Evolutionary conservation across 1,140 invertebrate genomes (phyloP).

Genomic region (Drosophila subobscura): DNA sequence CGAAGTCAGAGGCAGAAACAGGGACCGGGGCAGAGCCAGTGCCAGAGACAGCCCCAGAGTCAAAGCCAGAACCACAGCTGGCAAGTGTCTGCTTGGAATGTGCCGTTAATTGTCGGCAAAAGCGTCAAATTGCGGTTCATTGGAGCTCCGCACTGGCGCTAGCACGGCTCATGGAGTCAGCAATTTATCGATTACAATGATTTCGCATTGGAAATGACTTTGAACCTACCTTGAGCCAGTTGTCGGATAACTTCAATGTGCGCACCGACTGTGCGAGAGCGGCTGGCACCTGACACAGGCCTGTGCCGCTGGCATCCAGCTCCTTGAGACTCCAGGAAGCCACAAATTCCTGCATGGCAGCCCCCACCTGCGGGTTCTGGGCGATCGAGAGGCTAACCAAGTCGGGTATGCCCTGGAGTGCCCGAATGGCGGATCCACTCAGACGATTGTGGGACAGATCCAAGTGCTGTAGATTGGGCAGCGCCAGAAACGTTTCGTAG

Average conservation of each 20-base stretch:
- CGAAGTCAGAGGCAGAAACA: not conserved
- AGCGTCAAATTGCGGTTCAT: conserved; percentile 76
- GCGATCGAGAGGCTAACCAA: conserved; percentile 90
- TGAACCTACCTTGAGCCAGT: conserved; percentile 84
- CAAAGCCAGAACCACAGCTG: conserved; percentile 43
- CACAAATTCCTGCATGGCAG: conserved; percentile 79
- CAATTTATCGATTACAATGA: conserved; percentile 56
- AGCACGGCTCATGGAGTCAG: conserved; percentile 29
- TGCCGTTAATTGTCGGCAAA: conserved; percentile 77
- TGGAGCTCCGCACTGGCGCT: conserved; percentile 31
- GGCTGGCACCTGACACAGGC: conserved; percentile 91
- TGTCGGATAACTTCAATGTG: conserved; percentile 90
- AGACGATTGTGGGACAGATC: conserved; percentile 92
- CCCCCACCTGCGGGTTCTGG: conserved; percentile 87
- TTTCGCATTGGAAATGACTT: not conserved
- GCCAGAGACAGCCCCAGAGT: conserved; percentile 29
- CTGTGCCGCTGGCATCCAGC: conserved; percentile 88
- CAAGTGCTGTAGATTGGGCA: conserved; percentile 90
- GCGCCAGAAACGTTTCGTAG: conserved; percentile 85
- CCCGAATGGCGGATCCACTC: conserved; percentile 87
- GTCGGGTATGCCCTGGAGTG: conserved; percentile 89
- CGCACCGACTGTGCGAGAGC: conserved; percentile 93
- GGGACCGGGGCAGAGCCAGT: not conserved
- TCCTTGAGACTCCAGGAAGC: conserved; percentile 84
- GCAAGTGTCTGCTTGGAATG: conserved; percentile 56